Evolutionary conservation across 2,113 vertebrate genomes (phyloP), one percentile per base, ranked within the genome.

Genomic region (Peromyscus polionotus): DNA sequence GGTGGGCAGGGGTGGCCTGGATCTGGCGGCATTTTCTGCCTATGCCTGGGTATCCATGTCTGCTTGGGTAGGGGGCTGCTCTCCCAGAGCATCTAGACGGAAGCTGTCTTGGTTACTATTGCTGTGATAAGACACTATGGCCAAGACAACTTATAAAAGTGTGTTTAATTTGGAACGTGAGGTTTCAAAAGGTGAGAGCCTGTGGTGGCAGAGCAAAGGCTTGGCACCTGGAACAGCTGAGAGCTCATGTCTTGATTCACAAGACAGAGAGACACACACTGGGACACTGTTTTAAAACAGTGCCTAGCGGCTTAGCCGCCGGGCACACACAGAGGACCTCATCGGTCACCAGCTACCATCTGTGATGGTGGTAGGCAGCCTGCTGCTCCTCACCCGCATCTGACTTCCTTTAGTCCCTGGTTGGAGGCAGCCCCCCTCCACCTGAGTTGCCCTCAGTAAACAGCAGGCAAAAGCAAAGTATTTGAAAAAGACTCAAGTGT

Each of bases 301-400:
- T 42, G 39, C 39, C 39, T 42, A 42, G 85, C 85, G 90, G 81
- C n/a, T 39, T 48, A 67, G 88, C 92, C 97, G 97, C 95, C 63
- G 68, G 68, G 83, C 86, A 16, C 0, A 10, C 84, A 81, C 0
- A 0, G 73, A 95, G 77, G 68, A 31, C 33, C 33, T 51, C 2
- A 6, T 17, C 11, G 8, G 59, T 22, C 31, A 20, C 28, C 48
- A n/a, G 9, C 1, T 4, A 45, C 11, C 2, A 1, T 7, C 26
- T 54, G 16, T 0, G 57, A 80, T 2, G 19, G 16, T 7, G 6
- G 20, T 4, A 48, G 33, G 24, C 7, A 0, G 16, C 28, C 28
- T 48, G 61, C 39, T 8, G 65, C 20, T 19, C 26, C 61, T 67
- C 12, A 3, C 48, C 51, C 4, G 2, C 36, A 3, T 5, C 36